Evolutionary conservation across 2,888 invertebrate genomes (phyloP).

Genomic region (Conus canariensis): DNA sequence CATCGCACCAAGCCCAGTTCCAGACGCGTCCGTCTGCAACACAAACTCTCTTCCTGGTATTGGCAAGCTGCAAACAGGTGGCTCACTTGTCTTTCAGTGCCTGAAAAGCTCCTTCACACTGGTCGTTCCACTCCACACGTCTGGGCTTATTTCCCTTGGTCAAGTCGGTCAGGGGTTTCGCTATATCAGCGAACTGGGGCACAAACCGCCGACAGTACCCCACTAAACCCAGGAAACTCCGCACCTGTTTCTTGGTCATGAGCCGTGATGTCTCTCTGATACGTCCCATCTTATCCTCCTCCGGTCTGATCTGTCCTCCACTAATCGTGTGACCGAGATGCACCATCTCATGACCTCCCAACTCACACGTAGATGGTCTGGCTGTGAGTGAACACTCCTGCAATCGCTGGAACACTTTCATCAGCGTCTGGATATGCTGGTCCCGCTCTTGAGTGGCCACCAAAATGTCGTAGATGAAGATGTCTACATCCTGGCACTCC

Average conservation of each 20-base stretch:
- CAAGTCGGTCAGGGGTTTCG: slow-evolving; percentile 16
- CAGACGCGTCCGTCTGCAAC: slow-evolving; percentile 20
- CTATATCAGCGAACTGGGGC: slow-evolving; percentile 23
- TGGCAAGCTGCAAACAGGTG: not conserved
- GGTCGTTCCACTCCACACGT: not conserved
- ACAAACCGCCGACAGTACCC: slow-evolving; percentile 27
- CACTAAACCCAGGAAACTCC: slow-evolving; percentile 31
- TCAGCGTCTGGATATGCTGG: not conserved
- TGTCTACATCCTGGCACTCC: not conserved
- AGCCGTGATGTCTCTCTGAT: not conserved
- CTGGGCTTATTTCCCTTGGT: not conserved
- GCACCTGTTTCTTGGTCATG: not conserved
- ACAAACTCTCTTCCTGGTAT: not conserved
- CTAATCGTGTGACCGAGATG: not conserved
- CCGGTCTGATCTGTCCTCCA: not conserved
- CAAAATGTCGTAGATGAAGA: slow-evolving; percentile 21
- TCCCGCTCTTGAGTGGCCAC: not conserved
- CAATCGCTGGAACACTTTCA: not conserved
- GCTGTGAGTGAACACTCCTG: slow-evolving; percentile 14
- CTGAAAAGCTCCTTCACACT: not conserved
- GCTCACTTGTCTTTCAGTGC: not conserved
- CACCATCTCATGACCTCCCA: not conserved
- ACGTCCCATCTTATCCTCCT: not conserved
- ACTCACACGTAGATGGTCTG: not conserved
- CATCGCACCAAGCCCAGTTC: not conserved